Evolutionary conservation across 2,888 invertebrate genomes (phyloP).

Genomic region (Nephrotoma guestfalica): DNA sequence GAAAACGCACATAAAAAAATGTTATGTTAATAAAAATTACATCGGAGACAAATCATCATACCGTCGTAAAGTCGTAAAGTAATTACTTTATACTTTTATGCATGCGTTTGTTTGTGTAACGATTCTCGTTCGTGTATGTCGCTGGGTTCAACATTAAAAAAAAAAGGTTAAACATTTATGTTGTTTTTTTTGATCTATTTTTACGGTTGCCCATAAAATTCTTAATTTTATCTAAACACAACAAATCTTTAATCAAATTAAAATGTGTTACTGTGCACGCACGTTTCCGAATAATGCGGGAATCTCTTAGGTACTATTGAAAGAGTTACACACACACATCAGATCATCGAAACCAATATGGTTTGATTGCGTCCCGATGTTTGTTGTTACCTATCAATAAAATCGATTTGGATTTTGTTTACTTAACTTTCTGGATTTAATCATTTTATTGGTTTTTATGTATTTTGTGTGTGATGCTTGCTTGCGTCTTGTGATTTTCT

Average conservation of each 20-base stretch:
- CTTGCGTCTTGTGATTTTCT: not conserved
- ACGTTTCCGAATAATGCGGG: not conserved
- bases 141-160: not conserved
- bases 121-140: not conserved
- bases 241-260: not conserved
- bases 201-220: slow-evolving; percentile 1
- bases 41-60: not conserved
- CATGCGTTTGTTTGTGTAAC: not conserved
- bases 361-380: not conserved
- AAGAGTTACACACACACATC: too few species aligned
- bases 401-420: not conserved
- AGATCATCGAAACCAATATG: not conserved
- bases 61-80: not conserved
- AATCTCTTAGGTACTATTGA: not conserved
- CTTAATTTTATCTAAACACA: not conserved
- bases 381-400: not conserved
- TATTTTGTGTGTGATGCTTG: not conserved
- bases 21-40: not conserved
- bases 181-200: not conserved
- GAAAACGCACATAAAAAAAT: not conserved
- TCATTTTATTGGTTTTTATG: not conserved
- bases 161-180: not conserved
- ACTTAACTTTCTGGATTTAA: not conserved
- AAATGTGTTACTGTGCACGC: not conserved
- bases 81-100: not conserved